Base-by-base conservation (phyloP, 2,888 invertebrate species). In the Corythucha ciliata region DNA sequence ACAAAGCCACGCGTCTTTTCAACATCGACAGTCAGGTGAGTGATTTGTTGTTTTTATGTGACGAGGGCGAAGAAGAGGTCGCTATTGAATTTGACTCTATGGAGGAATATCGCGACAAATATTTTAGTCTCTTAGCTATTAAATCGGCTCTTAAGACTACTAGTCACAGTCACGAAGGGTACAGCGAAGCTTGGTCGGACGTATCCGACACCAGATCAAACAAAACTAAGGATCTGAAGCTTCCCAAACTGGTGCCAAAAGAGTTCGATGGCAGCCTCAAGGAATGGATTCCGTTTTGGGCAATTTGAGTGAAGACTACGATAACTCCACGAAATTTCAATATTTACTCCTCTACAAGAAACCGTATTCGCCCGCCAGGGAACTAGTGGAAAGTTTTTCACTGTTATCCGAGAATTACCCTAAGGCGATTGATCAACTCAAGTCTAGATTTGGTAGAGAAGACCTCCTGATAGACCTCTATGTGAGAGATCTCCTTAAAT, bases 221-320 rank as follows among this genome's bases (percentile, higher is more conserved):
- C n/a, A n/a, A n/a, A n/a, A n/a, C n/a, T n/a, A n/a, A n/a, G n/a
- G n/a, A n/a, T n/a, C 33, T 49, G n/a, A 49, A 41, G 27, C 29
- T 49, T 12, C 49, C 49, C 16, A 41, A 49, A 41, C 12, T 49
- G 4, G 40, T 63, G 33, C 50, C 62, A 4, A 48, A 48, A 1
- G 58, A 60, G 48, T 64, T 59, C 55, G 52, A 40, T 40, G 62
- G 61, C 6, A 48, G 58, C 25, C 16, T 60, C 6, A 55, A 51
- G 24, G 55, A 61, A n/a, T 63, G 62, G 63, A 51, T 62, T 14
- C 40, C 47, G 0, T 63, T 62, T 39, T 64, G 62, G 61, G 49
- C 41, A 14, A 32, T 49, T 10, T 51, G n/a, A 47, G 40, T 20
- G 40, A 47, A 7, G 46, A 52, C 20, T 47, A 18, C 12, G 52